Conservation (phyloP, 2,797 vertebrate genomes). For the Glossophaga mutica region DNA sequence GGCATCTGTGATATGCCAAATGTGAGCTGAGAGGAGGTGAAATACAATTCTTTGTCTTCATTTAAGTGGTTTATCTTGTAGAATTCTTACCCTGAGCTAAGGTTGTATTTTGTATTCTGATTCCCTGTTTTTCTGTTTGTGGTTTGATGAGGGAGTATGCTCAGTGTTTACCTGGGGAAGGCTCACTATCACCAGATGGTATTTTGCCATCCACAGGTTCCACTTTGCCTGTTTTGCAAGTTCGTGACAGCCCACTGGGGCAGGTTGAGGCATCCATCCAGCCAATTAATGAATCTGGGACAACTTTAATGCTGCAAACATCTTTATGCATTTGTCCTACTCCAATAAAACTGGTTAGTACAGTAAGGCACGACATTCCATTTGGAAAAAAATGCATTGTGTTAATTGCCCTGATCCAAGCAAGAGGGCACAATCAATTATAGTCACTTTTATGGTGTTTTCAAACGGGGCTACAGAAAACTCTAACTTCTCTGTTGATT, state of each 20-base stretch:
- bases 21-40: neutral
- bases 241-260: slow-evolving; percentile 49
- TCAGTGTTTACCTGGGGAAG: slow-evolving; percentile 12
- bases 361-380: neutral
- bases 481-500: neutral
- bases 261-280: slow-evolving; percentile 21
- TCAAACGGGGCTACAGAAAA: neutral
- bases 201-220: slow-evolving; percentile 55
- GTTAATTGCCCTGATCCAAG: neutral
- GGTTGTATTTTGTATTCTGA: neutral
- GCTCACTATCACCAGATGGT: slow-evolving; percentile 58
- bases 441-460: neutral
- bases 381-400: neutral
- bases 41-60: neutral
- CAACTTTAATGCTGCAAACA: neutral
- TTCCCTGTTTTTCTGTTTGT: slow-evolving; percentile 1
- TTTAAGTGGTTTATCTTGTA: neutral
- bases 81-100: neutral
- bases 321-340: slow-evolving; percentile 37
- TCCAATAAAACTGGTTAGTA: neutral
- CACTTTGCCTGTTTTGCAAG: slow-evolving; percentile 64
- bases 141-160: slow-evolving; percentile 30
- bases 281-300: slow-evolving; percentile 56
- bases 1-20: neutral
- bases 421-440: neutral